phyloP scores from a whole-genome alignment of 2,113 vertebrate genomes.

The Alligator mississippiensis region DNA sequence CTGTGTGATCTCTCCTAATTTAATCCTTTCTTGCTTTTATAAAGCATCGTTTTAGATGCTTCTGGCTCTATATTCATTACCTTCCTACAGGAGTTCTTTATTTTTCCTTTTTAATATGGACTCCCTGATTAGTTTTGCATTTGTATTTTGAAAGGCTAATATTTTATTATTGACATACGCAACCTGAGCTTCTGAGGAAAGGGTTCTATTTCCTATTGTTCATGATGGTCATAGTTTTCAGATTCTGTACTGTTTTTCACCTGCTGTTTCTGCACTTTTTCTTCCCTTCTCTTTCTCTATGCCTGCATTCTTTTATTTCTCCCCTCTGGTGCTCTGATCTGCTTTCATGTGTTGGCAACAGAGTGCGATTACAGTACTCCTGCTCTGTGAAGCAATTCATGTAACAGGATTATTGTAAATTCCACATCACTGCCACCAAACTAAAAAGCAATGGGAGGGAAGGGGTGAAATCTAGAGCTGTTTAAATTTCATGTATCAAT shows the following conservation, averaged over 20 bases:
- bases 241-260: background rate
- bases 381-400: slow-evolving; percentile 61
- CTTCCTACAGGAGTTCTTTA: background rate
- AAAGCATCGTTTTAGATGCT: background rate
- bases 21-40: background rate
- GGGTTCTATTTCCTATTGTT: background rate
- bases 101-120: background rate
- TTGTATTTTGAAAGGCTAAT: background rate
- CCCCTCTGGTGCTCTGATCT: background rate
- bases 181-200: background rate
- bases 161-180: background rate
- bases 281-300: background rate
- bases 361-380: slow-evolving; percentile 40
- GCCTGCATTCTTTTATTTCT: slow-evolving; percentile 28
- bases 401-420: slow-evolving; percentile 62
- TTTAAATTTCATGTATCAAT: slow-evolving; percentile 10
- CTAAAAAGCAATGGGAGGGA: slow-evolving; percentile 42
- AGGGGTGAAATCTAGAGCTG: background rate
- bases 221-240: background rate
- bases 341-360: slow-evolving; percentile 47
- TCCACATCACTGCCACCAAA: slow-evolving; percentile 52
- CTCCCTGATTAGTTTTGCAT: background rate
- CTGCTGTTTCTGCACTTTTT: background rate
- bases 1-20: background rate
- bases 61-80: background rate